phyloP scores from a whole-genome alignment of 2,113 vertebrate species.

The Passer montanus region DNA sequence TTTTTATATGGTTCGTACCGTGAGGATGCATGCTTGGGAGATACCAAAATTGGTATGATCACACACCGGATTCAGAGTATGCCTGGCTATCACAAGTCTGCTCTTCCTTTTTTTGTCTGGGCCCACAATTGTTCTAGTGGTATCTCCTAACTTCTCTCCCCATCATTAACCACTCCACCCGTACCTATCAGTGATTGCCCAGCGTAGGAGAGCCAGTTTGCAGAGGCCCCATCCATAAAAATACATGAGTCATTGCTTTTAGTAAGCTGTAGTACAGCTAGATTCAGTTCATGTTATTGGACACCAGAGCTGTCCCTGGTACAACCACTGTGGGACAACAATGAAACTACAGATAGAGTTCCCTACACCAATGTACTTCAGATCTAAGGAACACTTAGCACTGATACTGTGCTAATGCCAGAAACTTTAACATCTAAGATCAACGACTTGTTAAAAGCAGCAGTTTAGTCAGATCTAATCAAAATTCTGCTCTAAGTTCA shows the following conservation, averaged over 20 bases:
- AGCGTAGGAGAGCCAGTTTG: background rate
- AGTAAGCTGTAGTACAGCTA: background rate
- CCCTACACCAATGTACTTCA: background rate
- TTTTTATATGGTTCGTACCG: background rate
- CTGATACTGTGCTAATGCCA: background rate
- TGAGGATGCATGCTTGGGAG: background rate
- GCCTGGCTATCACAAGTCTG: background rate
- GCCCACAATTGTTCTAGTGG: background rate
- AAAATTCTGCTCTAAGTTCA: background rate
- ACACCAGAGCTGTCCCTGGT: background rate
- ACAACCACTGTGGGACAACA: background rate
- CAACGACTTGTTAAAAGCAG: background rate
- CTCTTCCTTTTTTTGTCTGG: background rate
- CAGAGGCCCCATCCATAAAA: background rate
- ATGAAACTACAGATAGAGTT: background rate
- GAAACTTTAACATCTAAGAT: background rate
- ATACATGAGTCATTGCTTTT: accelerated
- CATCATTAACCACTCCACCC: background rate
- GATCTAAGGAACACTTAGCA: background rate
- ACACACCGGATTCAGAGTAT: background rate
- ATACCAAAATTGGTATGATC: background rate
- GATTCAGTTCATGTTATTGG: background rate
- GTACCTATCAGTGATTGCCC: background rate
- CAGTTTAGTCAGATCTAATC: background rate
- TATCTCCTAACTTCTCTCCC: background rate